Evolutionary conservation across 2,888 invertebrate genomes (phyloP).

Genomic region (Drepanosiphum platanoidis): DNA sequence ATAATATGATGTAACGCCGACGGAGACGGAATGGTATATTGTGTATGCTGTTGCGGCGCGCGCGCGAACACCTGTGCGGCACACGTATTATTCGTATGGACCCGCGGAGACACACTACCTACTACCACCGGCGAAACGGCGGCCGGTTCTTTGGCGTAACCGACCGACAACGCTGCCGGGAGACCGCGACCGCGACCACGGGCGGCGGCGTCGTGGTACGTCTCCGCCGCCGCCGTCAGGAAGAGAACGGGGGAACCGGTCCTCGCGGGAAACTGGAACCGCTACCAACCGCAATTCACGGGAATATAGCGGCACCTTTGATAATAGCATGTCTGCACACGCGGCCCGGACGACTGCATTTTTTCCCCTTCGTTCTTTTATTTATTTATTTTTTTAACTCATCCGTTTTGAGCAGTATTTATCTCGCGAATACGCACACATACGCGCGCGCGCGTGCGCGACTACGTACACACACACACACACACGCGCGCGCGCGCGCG

Average conservation of each 20-base stretch:
- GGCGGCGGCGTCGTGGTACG: slow-evolving; percentile 18
- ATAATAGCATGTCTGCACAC: slow-evolving; percentile 55
- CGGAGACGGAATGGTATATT: neutral
- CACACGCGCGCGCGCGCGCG: neutral
- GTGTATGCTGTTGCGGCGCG: neutral
- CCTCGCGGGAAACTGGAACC: slow-evolving; percentile 55
- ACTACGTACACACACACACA: neutral
- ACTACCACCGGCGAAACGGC: slow-evolving; percentile 44
- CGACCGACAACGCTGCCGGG: slow-evolving; percentile 44
- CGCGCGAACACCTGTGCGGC: slow-evolving; percentile 39
- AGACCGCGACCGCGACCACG: slow-evolving; percentile 46
- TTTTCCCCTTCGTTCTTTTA: slow-evolving; percentile 46
- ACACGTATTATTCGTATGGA: slow-evolving; percentile 35
- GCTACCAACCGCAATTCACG: slow-evolving; percentile 58
- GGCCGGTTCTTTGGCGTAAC: slow-evolving; percentile 47
- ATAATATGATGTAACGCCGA: neutral
- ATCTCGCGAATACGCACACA: slow-evolving; percentile 4
- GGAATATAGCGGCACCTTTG: slow-evolving; percentile 62
- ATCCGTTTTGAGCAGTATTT: slow-evolving; percentile 47
- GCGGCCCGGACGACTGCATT: slow-evolving; percentile 53
- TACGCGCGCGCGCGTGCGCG: neutral
- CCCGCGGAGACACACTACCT: slow-evolving; percentile 53
- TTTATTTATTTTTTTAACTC: slow-evolving; percentile 33
- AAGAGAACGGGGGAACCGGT: slow-evolving; percentile 53
- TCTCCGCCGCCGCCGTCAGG: slow-evolving; percentile 7